Conservation (phyloP, 2,888 invertebrate genomes). For the Pandemis corylana region DNA sequence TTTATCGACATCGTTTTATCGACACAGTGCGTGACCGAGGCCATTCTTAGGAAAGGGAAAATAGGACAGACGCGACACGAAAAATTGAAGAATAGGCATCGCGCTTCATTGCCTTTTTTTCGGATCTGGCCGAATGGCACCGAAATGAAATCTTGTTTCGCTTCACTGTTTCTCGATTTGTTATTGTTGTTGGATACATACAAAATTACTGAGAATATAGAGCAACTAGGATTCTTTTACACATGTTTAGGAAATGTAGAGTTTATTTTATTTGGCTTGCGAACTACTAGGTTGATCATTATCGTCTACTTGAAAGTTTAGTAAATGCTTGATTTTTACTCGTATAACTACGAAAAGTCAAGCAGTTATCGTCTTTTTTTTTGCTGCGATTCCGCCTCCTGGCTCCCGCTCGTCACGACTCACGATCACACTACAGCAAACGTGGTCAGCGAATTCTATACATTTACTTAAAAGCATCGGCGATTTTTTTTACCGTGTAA, state of each 20-base stretch:
- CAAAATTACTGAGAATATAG: neutral
- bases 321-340: neutral
- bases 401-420: constrained; percentile 48
- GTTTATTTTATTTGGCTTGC: too few relatives aligned
- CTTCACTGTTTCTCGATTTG: constrained; percentile 26
- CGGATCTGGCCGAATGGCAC: constrained; percentile 40
- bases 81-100: constrained; percentile 75
- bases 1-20: constrained; percentile 59
- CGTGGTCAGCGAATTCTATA: constrained; percentile 61
- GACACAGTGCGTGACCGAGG: constrained; percentile 79
- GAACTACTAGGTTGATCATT: too few relatives aligned
- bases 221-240: neutral
- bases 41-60: constrained; percentile 82
- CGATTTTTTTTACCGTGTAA: constrained; percentile 52
- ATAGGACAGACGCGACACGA: constrained; percentile 72
- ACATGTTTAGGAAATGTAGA: too few relatives aligned
- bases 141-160: constrained; percentile 54
- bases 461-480: constrained; percentile 55
- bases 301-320: neutral
- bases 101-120: constrained; percentile 60
- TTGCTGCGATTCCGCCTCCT: neutral
- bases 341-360: neutral
- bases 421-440: constrained; percentile 64
- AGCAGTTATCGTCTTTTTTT: neutral
- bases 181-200: constrained; percentile 2